These are phyloP conservation scores for Glaucopsyche alexis DNA, from an alignment of 2,888 invertebrate genomes.

Conservation along the genomic window DNA sequence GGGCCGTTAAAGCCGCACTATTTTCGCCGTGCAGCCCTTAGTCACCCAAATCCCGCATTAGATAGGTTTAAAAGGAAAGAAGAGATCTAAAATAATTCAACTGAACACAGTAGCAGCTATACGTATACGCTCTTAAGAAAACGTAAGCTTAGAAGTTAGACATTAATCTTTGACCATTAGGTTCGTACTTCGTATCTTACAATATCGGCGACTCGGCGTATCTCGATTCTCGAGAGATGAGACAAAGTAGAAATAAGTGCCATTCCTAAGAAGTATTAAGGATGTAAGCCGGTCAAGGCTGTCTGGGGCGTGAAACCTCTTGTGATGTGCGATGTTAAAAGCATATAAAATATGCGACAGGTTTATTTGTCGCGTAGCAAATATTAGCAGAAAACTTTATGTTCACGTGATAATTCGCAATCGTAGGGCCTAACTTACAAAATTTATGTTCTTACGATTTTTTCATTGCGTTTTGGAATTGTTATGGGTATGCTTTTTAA, in stretches of 20 bases:
- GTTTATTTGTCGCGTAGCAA: background rate
- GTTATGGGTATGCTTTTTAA: background rate
- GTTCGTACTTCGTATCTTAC: background rate
- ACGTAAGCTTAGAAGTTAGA: too few relatives aligned
- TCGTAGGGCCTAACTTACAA: conserved; percentile 3
- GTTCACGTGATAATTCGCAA: conserved; percentile 23
- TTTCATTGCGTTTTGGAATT: background rate
- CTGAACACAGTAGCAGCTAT: too few relatives aligned
- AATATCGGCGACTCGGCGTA: background rate
- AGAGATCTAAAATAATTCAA: too few relatives aligned
- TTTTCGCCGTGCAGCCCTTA: too few relatives aligned
- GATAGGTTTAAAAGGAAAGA: too few relatives aligned
- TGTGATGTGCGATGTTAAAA: conserved; percentile 23
- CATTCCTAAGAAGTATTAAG: conserved; percentile 22
- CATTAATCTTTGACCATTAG: background rate
- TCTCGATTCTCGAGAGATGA: background rate
- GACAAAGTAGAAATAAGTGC: conserved; percentile 18
- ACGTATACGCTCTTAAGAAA: too few relatives aligned
- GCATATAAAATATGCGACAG: conserved; percentile 18
- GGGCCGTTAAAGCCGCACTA: too few relatives aligned
- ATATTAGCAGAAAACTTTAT: conserved; percentile 14
- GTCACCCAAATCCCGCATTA: too few relatives aligned
- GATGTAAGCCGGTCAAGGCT: conserved; percentile 23
- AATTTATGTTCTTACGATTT: background rate
- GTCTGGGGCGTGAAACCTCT: conserved; percentile 16